Conservation (phyloP, 2,113 vertebrate species). For the Oenanthe oenanthe region DNA sequence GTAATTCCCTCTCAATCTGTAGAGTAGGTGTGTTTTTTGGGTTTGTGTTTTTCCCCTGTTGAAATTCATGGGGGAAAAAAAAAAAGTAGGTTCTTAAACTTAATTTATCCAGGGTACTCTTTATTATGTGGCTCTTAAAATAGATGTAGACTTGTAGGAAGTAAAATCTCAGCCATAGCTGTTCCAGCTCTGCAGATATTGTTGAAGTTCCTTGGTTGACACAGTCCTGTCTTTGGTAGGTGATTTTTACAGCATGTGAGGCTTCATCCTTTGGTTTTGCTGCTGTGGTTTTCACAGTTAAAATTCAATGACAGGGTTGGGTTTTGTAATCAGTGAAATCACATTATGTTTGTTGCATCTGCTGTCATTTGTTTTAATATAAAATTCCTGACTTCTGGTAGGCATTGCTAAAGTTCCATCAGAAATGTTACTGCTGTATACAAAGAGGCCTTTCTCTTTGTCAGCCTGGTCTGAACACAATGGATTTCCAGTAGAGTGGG, state of each 20-base stretch:
- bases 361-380: not conserved
- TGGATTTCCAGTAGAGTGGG: not conserved
- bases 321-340: not conserved
- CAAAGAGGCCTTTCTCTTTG: not conserved
- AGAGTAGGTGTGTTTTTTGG: not conserved
- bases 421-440: not conserved
- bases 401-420: not conserved
- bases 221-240: not conserved
- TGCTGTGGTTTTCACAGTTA: not conserved
- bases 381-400: not conserved
- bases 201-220: not conserved
- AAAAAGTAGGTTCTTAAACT: not conserved
- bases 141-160: not conserved
- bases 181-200: not conserved
- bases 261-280: not conserved
- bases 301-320: not conserved
- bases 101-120: not conserved
- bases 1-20: not conserved
- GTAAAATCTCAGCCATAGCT: not conserved
- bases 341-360: not conserved
- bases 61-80: not conserved
- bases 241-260: not conserved
- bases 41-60: not conserved
- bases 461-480: not conserved
- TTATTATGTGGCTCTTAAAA: not conserved